Conservation (phyloP, 2,113 vertebrate genomes). For the Rhabdomys dilectus region DNA sequence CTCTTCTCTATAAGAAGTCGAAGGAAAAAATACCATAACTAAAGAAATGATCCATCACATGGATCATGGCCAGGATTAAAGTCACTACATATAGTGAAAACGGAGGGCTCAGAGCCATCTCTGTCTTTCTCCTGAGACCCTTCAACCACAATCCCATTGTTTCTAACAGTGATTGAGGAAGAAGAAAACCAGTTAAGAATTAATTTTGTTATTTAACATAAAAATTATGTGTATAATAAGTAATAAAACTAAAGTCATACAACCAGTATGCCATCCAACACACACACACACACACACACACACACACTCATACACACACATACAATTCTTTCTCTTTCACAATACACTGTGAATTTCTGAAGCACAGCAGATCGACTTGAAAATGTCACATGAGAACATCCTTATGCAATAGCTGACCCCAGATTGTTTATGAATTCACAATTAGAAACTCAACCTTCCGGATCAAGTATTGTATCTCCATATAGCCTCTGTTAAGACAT, state of each 20-base stretch:
- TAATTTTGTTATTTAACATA: not conserved
- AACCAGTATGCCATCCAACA: not conserved
- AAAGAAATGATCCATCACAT: not conserved
- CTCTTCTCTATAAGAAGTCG: not conserved
- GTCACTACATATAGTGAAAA: not conserved
- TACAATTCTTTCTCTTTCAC: not conserved
- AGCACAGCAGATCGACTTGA: not conserved
- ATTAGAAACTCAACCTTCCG: not conserved
- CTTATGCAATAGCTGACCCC: not conserved
- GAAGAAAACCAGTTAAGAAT: not conserved
- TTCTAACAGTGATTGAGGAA: not conserved
- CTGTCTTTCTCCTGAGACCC: not conserved
- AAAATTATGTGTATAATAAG: not conserved
- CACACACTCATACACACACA: not conserved
- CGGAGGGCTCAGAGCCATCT: not conserved
- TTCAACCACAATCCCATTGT: not conserved
- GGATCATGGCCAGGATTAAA: not conserved
- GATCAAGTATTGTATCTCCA: not conserved
- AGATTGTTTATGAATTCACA: not conserved
- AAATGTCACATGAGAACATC: not conserved
- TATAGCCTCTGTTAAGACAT: not conserved
- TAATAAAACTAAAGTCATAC: not conserved
- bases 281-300: not conserved
- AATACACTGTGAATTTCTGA: not conserved
- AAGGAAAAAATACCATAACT: not conserved